Conservation (phyloP, 2,797 vertebrate species). For the Oreochromis grahami region DNA sequence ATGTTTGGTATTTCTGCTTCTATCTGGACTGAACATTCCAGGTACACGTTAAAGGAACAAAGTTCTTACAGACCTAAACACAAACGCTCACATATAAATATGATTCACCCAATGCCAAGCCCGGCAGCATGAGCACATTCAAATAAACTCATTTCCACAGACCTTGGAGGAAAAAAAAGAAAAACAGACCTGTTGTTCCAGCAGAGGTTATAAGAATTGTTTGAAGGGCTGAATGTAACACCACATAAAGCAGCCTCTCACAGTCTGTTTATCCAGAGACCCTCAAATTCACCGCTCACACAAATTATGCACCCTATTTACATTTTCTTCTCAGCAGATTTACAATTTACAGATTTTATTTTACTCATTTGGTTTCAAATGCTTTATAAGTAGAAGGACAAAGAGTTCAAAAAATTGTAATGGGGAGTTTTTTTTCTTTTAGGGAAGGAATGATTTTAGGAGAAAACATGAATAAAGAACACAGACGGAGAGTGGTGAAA, state of each 20-base stretch:
- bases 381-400: background rate
- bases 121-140: conserved; percentile 29
- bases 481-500: conserved; percentile 15
- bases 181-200: conserved; percentile 59
- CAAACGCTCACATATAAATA: conserved; percentile 56
- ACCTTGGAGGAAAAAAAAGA: conserved; percentile 63
- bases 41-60: conserved; percentile 56
- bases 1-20: conserved; percentile 66
- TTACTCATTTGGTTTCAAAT: background rate
- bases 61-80: conserved; percentile 51
- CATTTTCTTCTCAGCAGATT: background rate
- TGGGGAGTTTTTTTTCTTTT: background rate
- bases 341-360: background rate
- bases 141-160: conserved; percentile 62
- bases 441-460: conserved; percentile 19
- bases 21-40: conserved; percentile 53
- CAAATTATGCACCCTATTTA: background rate
- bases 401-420: background rate
- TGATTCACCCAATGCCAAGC: conserved; percentile 42
- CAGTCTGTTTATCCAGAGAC: conserved; percentile 10
- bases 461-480: conserved; percentile 27
- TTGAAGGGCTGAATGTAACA: conserved; percentile 45
- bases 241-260: background rate
- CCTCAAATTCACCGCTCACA: background rate
- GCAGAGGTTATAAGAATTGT: conserved; percentile 26